phyloP scores from a whole-genome alignment of 2,888 invertebrate genomes.

The Hartigia nigra region DNA sequence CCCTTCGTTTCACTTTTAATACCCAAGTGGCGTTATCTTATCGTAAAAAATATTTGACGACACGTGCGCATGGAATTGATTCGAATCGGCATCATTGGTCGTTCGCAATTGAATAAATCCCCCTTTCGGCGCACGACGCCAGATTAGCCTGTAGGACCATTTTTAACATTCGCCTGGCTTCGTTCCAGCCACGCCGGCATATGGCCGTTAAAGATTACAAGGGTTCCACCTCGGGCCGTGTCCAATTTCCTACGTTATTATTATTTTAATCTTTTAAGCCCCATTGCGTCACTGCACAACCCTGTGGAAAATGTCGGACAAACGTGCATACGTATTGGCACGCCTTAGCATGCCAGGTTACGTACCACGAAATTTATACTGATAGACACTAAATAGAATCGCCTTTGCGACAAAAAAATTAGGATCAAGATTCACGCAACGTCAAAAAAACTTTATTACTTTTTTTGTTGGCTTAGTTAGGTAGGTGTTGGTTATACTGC shows the following conservation, averaged over 20 bases:
- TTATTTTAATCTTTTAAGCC: slow-evolving; percentile 58
- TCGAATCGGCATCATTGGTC: slow-evolving; percentile 27
- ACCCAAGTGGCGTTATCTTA: neutral
- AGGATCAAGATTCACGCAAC: neutral
- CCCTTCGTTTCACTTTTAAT: neutral
- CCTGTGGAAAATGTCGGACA: neutral
- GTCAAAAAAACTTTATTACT: neutral
- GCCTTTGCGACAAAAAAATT: too few relatives aligned
- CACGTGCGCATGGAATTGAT: slow-evolving; percentile 12
- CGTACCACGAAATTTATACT: neutral
- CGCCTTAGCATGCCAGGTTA: neutral
- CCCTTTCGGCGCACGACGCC: slow-evolving; percentile 36
- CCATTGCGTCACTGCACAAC: slow-evolving; percentile 8
- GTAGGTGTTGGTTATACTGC: neutral
- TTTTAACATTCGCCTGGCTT: slow-evolving; percentile 51
- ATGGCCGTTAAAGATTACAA: slow-evolving; percentile 60
- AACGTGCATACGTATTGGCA: neutral
- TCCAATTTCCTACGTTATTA: slow-evolving; percentile 61
- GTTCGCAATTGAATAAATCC: slow-evolving; percentile 59
- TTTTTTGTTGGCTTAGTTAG: neutral
- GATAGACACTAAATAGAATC: too few relatives aligned
- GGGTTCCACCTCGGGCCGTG: slow-evolving; percentile 51
- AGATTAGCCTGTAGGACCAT: slow-evolving; percentile 20
- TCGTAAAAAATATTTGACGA: neutral
- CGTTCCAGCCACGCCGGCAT: slow-evolving; percentile 55